Base-by-base conservation (phyloP, 2,888 invertebrate species). In the Scaptomyza caliginosa region DNA sequence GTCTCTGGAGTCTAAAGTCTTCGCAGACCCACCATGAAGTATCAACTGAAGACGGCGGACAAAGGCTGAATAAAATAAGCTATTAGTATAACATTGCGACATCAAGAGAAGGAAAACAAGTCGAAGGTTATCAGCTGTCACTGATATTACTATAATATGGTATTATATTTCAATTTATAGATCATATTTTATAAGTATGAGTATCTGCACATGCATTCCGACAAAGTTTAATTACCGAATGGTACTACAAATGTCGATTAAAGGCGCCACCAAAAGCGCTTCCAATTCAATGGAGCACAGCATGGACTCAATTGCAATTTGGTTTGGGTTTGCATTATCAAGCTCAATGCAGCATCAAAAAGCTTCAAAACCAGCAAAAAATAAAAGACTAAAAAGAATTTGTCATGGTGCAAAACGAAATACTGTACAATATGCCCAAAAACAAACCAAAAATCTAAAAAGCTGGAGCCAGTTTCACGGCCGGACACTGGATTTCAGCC, bases 211-310 rank as follows among this genome's bases (percentile, higher is more conserved):
- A n/a, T 11, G 42, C 80, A 67, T 69, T 64, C 67, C 52, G 80
- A 65, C 74, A 58, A 84, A 84, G 67, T 81, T 85, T 81, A 81
- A 81, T 81, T 81, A 86, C 68, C 36, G 81, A 51, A 84, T 46
- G 58, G 46, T 58, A 39, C 60, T 51, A 49, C 65, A 68, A 69
- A 70, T 64, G 3, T 81, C 77, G 84, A 83, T 74, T 86, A 80
- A 60, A 70, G 74, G 42, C 68, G 24, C 17, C 45, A 19, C 56
- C 62, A 24, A 54, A 65, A 59, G 58, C 80, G 68, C 59, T 76
- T 77, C 62, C 60, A 23, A 70, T 57, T 55, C 76, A 67, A 60
- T 67, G 46, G 67, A 48, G 45, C 75, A 46, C 23, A 45, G 11
- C 39, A 26, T 10, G 4, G 23, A 23, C 26, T 46, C 17, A 36